phyloP scores from a whole-genome alignment of 2,888 invertebrate species.

The Noctuana brunneofusca region DNA sequence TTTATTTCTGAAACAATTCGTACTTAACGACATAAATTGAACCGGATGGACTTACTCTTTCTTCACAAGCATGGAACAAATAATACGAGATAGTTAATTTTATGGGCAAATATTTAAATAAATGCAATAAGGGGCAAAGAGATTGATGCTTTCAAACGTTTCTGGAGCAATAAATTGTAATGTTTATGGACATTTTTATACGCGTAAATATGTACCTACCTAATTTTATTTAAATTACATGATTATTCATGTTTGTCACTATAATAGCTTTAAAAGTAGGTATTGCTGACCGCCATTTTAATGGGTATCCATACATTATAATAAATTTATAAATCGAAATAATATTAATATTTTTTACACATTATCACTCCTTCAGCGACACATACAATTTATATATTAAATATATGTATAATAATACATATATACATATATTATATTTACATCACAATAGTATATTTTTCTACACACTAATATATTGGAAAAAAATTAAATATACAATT shows the following conservation, averaged over 20 bases:
- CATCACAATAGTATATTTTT: neutral
- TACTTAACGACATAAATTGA: neutral
- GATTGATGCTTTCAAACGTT: neutral
- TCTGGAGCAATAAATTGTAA: neutral
- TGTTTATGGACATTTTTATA: no score
- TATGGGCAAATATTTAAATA: slow-evolving; percentile 9
- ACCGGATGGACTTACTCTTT: slow-evolving; percentile 12
- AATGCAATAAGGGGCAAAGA: slow-evolving; percentile 12
- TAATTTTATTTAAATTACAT: no score
- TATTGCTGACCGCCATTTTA: no score
- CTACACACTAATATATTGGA: no score
- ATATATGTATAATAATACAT: neutral
- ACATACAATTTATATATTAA: neutral
- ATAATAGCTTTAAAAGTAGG: no score
- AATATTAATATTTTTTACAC: neutral
- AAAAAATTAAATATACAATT: no score
- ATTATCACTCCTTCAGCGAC: neutral
- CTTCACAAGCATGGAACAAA: slow-evolving; percentile 31
- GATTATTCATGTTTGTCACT: no score
- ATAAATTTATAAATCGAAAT: no score
- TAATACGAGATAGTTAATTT: slow-evolving; percentile 8
- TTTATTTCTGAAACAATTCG: neutral
- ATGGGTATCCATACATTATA: no score
- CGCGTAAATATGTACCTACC: no score
- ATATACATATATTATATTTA: neutral